Percentiles rank a stretch among this genome's conserved stretches.
phyloP scores from a whole-genome alignment of 2,797 vertebrate genomes.

The Sebastes hubbsi region DNA sequence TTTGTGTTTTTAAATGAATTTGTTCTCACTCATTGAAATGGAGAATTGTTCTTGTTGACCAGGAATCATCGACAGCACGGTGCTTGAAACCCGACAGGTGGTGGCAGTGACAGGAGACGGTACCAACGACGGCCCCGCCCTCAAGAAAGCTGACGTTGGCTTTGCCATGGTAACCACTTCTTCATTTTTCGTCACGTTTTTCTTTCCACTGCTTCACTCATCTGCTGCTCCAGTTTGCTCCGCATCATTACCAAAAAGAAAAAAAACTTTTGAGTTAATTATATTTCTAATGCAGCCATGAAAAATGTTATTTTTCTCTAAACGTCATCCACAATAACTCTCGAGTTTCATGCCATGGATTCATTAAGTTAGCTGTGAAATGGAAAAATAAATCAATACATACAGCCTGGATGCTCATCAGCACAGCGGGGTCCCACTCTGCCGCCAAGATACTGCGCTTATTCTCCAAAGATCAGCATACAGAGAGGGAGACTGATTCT shows the following conservation, averaged over 20 bases:
- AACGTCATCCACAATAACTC: neutral
- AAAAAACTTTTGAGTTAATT: slow-evolving; percentile 13
- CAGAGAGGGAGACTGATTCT: neutral
- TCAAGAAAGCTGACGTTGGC: slow-evolving; percentile 98
- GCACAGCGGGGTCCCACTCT: neutral
- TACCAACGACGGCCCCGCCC: slow-evolving; percentile 95
- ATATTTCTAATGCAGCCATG: slow-evolving; percentile 30
- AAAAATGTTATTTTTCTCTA: slow-evolving; percentile 39
- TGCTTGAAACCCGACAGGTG: slow-evolving; percentile 92
- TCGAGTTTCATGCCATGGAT: neutral
- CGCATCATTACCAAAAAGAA: slow-evolving; percentile 10
- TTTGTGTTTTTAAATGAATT: neutral
- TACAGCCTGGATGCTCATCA: slow-evolving; percentile 25
- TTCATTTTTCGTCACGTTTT: rapidly evolving
- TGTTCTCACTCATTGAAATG: neutral
- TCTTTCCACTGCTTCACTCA: neutral
- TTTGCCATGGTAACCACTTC: slow-evolving; percentile 93
- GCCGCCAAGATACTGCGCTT: neutral
- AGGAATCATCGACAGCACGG: slow-evolving; percentile 98
- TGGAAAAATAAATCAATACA: slow-evolving; percentile 45
- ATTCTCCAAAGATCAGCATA: neutral
- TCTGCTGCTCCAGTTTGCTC: slow-evolving; percentile 18
- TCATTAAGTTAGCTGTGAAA: slow-evolving; percentile 38
- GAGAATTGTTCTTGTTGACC: slow-evolving; percentile 17
- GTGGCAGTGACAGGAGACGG: slow-evolving; percentile 98